These are phyloP conservation scores for Aphis gossypii DNA, from an alignment of 1,140 invertebrate species.

Conservation along the genomic window DNA sequence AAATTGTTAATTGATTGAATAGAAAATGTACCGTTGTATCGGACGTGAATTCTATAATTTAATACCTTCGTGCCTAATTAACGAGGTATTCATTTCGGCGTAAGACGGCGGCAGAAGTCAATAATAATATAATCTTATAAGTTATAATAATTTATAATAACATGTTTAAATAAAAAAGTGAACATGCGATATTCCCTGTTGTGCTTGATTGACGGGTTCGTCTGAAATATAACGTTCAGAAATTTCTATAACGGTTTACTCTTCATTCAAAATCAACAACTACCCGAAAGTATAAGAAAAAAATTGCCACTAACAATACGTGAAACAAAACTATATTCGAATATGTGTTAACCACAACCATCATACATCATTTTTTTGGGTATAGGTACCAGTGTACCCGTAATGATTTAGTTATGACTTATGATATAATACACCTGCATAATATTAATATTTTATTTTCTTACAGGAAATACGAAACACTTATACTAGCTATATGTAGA, in stretches of 20 bases:
- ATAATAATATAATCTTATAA: not conserved
- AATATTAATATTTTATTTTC: not conserved
- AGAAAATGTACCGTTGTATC: not conserved
- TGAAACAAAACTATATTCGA: not conserved
- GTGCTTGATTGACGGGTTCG: not conserved
- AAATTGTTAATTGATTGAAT: constrained; percentile 15
- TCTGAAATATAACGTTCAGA: not conserved
- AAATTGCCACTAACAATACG: not conserved
- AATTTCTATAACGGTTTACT: not conserved
- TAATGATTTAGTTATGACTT: too few species aligned
- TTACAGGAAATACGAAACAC: not conserved
- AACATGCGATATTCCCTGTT: not conserved
- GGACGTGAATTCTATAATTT: not conserved
- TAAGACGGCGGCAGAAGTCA: not conserved
- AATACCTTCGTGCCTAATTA: constrained; percentile 3
- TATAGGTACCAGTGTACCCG: too few species aligned
- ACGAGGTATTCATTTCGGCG: not conserved
- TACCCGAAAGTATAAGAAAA: not conserved
- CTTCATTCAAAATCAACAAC: not conserved
- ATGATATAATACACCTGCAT: too few species aligned
- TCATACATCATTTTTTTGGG: not conserved
- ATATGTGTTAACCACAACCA: not conserved
- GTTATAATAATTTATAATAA: not conserved
- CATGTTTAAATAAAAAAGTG: not conserved
- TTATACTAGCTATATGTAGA: not conserved